Percentiles rank a stretch among this genome's conserved stretches.
phyloP scores from a whole-genome alignment of 2,888 invertebrate genomes.

The Pristionchus maxplancki region DNA sequence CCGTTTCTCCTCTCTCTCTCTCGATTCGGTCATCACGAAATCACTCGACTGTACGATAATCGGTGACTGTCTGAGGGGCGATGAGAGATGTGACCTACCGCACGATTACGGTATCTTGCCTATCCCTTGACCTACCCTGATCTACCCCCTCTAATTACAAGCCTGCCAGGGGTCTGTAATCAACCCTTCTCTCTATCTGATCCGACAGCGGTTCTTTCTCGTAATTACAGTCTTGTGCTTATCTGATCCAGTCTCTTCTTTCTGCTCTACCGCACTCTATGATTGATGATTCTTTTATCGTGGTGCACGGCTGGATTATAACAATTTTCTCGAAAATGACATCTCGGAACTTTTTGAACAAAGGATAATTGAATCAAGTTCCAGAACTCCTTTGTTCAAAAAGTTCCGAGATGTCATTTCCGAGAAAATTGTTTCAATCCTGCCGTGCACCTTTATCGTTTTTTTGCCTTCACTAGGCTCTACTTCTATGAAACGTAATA shows the following conservation, averaged over 20 bases:
- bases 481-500: not conserved
- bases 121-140: not conserved
- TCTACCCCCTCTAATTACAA: constrained; percentile 15
- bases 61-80: constrained; percentile 20
- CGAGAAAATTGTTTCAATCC: too few species aligned
- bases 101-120: not conserved
- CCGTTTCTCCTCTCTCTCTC: not conserved
- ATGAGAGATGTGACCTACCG: not conserved
- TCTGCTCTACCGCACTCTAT: not conserved
- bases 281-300: constrained; percentile 12
- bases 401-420: too few species aligned
- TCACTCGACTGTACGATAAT: constrained; percentile 33
- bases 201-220: constrained; percentile 24
- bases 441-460: too few species aligned
- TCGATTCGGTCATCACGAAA: constrained; percentile 16
- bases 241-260: not conserved
- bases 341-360: too few species aligned
- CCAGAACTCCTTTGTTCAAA: too few species aligned
- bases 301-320: too few species aligned
- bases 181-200: constrained; percentile 18
- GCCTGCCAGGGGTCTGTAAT: not conserved
- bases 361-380: too few species aligned
- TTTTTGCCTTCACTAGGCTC: too few species aligned
- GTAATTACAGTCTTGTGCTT: constrained; percentile 1
- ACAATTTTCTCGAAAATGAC: too few species aligned